These are phyloP conservation scores for Sussaba pulchella DNA, from an alignment of 2,888 invertebrate genomes.

Conservation along the genomic window DNA sequence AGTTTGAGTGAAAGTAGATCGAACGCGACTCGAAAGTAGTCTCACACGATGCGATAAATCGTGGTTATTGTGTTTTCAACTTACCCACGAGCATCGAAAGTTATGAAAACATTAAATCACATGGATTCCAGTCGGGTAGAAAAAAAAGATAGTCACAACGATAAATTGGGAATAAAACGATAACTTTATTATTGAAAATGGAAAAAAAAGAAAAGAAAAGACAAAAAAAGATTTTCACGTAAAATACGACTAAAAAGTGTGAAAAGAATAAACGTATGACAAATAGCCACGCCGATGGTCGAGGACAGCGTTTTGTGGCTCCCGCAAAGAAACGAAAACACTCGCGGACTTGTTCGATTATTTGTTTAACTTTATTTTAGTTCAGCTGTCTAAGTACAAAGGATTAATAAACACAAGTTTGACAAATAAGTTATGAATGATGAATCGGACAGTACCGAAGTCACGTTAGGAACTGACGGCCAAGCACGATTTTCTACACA, in stretches of 20 bases:
- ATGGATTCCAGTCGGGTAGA: not conserved
- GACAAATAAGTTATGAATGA: not conserved
- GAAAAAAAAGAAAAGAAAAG: not conserved
- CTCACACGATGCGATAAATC: not conserved
- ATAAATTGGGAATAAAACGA: not conserved
- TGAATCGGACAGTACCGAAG: not conserved
- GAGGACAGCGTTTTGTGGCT: not conserved
- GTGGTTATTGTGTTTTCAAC: not conserved
- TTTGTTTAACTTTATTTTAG: not conserved
- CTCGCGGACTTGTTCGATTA: not conserved
- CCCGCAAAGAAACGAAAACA: slow-evolving; percentile 6
- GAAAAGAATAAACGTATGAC: not conserved
- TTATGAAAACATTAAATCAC: not conserved
- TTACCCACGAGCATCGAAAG: not conserved
- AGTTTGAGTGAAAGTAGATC: slow-evolving; percentile 6
- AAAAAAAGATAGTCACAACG: not conserved
- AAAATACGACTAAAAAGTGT: not conserved
- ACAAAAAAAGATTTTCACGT: not conserved
- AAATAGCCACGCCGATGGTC: not conserved
- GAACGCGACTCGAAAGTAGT: slow-evolving; percentile 6
- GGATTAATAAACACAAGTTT: not conserved
- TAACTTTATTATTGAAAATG: not conserved
- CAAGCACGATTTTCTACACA: slow-evolving; percentile 67
- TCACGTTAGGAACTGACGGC: slow-evolving; percentile 58
- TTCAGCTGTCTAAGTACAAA: too few relatives aligned